phyloP scores from a whole-genome alignment of 1,140 invertebrate genomes.

The Pogonomyrmex barbatus region DNA sequence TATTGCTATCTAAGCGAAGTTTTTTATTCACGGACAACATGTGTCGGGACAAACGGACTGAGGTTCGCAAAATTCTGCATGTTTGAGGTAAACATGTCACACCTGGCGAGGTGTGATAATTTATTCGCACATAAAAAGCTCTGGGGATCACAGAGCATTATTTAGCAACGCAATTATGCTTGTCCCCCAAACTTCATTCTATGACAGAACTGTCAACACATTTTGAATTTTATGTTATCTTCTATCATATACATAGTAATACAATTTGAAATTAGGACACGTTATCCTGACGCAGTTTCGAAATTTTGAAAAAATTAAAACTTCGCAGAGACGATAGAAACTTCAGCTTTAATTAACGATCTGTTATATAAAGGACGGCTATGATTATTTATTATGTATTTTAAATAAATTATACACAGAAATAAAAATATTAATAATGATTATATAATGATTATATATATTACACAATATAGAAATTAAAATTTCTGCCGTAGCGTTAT shows the following conservation, averaged over 20 bases:
- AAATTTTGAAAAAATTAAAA: slow-evolving; percentile 37
- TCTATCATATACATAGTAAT: not conserved
- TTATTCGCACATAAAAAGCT: slow-evolving; percentile 52
- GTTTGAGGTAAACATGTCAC: not conserved
- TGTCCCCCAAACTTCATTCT: slow-evolving; percentile 27
- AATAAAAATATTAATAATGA: not conserved
- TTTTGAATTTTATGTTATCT: slow-evolving; percentile 37
- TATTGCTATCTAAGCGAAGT: not conserved
- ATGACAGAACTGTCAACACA: not conserved
- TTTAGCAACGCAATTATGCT: slow-evolving; percentile 32
- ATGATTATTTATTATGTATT: slow-evolving; percentile 14
- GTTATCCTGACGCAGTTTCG: slow-evolving; percentile 7
- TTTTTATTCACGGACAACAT: slow-evolving; percentile 18
- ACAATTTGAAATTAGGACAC: slow-evolving; percentile 10
- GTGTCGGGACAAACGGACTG: not conserved
- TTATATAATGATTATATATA: not conserved
- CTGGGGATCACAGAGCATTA: slow-evolving; percentile 7
- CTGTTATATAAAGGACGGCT: not conserved
- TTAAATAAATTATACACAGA: not conserved
- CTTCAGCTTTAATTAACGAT: not conserved
- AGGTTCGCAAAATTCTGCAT: slow-evolving; percentile 1
- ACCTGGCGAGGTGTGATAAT: slow-evolving; percentile 37
- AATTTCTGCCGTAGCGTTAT: not conserved
- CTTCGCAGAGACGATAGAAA: not conserved
- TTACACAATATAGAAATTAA: not conserved